Base-by-base conservation (phyloP, 2,888 invertebrate species). In the Volucella inanis region DNA sequence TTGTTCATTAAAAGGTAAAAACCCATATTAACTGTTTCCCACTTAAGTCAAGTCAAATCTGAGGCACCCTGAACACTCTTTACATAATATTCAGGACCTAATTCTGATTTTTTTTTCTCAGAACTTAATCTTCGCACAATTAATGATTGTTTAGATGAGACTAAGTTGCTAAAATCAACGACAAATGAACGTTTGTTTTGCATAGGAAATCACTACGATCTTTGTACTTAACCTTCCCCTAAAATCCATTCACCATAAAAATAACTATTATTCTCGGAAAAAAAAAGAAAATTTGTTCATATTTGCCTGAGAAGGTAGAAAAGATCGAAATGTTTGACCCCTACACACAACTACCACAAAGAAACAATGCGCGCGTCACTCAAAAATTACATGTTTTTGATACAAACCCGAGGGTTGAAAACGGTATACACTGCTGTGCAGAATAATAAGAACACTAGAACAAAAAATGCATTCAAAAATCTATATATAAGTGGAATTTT, bases 271-370 rank as follows among this genome's bases (percentile, higher is more conserved):
- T 50, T 50, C 9, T 39, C 8, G 1, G 2, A n/a, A 18, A 18
- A 45, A 22, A 22, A 3, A 22, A 4, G 22, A 22, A 22, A 31
- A 31, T 31, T n/a, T 8, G 9, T 47, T 3, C 22, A 14, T 38
- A 50, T 52, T 65, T n/a, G 15, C 41, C 62, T 31, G 38, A n/a
- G 18, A 52, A 57, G 12, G 31, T n/a, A 14, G 6, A 49, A 55
- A 49, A 75, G 49, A 10, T n/a, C 12, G 15, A 65, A 57, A 50
- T 12, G 18, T 12, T 39, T 75, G 65, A 65, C 49, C 65, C 41
- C 41, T 49, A 49, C 55, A 64, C 9, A 67, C 43, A 12, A 52
- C 52, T 31, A 22, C n/a, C 12, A n/a, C 12, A 41, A 41, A 43
- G 2, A 41, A 18, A 65, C 22, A 22, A 1, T 22, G 3, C 4